Evolutionary conservation across 2,113 vertebrate genomes (phyloP).

Genomic region (Martes martes): DNA sequence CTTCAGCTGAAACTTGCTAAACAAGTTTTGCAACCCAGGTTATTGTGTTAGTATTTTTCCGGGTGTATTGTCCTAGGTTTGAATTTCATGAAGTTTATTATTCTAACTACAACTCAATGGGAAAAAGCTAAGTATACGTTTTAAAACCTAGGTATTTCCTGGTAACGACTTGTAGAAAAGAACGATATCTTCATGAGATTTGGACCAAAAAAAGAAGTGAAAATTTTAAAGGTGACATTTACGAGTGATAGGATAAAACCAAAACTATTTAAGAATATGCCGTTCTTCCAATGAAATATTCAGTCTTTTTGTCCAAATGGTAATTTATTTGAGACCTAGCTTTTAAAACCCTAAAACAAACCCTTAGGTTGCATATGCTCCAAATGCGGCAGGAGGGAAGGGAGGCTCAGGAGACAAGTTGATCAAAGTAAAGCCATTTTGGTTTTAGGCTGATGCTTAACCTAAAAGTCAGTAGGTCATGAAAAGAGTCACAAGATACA

Average conservation of each 20-base stretch:
- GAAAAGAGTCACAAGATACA: background rate
- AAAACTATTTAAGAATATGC: background rate
- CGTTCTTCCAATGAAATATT: constrained; percentile 42
- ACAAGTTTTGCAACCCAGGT: constrained; percentile 71
- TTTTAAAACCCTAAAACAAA: constrained; percentile 58
- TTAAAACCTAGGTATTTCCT: constrained; percentile 57
- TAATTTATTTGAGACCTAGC: constrained; percentile 33
- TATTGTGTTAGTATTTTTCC: constrained; percentile 67
- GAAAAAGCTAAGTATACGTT: constrained; percentile 13
- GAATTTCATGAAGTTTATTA: constrained; percentile 66
- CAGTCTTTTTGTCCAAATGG: background rate
- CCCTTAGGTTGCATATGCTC: background rate
- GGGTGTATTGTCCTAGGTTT: constrained; percentile 56
- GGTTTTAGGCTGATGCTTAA: background rate
- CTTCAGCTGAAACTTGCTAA: constrained; percentile 66
- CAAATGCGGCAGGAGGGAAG: background rate
- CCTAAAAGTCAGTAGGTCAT: background rate
- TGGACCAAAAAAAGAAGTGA: constrained; percentile 23
- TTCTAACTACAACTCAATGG: constrained; percentile 39
- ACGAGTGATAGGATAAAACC: constrained; percentile 23
- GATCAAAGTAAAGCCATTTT: background rate
- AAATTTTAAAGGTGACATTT: constrained; percentile 45
- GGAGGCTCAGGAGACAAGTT: background rate
- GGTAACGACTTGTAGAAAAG: constrained; percentile 48
- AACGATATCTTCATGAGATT: constrained; percentile 13